These are phyloP conservation scores for Raja brachyura DNA, from an alignment of 2,113 vertebrate species.

Conservation along the genomic window DNA sequence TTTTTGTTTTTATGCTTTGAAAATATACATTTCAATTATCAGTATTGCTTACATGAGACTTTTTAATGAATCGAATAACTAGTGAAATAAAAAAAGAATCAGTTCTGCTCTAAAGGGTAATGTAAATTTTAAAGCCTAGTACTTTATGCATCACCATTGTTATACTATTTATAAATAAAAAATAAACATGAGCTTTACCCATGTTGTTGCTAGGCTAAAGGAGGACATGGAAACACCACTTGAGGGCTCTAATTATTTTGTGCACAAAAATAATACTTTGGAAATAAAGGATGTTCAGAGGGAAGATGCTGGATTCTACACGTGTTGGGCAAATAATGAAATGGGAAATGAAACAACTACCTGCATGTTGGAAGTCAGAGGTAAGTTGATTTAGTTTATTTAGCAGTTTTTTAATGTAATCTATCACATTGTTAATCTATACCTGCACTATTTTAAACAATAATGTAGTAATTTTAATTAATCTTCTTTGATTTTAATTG, in stretches of 20 bases:
- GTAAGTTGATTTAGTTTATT: constrained; percentile 50
- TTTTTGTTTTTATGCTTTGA: too few relatives aligned
- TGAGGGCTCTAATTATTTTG: constrained; percentile 51
- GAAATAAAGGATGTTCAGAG: constrained; percentile 62
- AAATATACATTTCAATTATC: too few relatives aligned
- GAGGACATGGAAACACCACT: constrained; percentile 64
- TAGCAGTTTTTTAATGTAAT: background rate
- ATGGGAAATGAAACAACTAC: constrained; percentile 71
- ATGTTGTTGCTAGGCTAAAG: constrained; percentile 61
- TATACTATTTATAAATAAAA: background rate
- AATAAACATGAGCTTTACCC: background rate
- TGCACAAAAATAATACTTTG: constrained; percentile 70
- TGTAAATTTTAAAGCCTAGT: background rate
- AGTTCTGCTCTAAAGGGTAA: background rate
- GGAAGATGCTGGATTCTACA: constrained; percentile 72
- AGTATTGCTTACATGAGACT: too few relatives aligned
- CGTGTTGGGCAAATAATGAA: constrained; percentile 73
- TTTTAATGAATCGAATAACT: too few relatives aligned
- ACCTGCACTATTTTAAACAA: background rate
- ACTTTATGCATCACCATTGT: background rate
- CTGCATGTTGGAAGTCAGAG: constrained; percentile 74
- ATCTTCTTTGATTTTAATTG: background rate
- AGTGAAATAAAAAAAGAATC: too few relatives aligned
- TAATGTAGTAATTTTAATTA: background rate
- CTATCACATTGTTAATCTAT: background rate